Evolutionary conservation across 2,888 invertebrate genomes (phyloP), one percentile per base, ranked within the genome.

Genomic region (Chrysotoxum bicinctum): DNA sequence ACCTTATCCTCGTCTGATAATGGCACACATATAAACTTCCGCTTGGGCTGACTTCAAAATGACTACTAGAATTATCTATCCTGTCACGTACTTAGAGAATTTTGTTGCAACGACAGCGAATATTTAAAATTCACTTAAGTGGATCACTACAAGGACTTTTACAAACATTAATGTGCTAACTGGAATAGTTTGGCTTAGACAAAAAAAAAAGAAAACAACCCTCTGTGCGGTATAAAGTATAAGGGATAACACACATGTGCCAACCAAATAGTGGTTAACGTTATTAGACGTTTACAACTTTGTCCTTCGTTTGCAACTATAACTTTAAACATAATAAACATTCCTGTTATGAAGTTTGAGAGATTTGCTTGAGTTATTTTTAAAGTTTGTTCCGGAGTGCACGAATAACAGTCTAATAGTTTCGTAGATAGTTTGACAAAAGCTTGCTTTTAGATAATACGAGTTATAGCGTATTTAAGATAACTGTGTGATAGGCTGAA

Each of bases 241-340:
- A 62, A 62, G 43, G 19, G 40, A 26, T 30, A 62, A 62, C 62
- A 45, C 32, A 23, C 21, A 21, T 58, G 40, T 35, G 30, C 64
- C 64, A 64, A 72, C 62, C 56, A 72, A 73, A 69, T 12, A 26
- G 80, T 75, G 35, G 75, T 80, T 75, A 75, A 69, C 54, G 26
- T 69, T 69, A 75, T 75, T 80, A 75, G 69, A 64, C 70, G 56
- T 56, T 70, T 70, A 68, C 75, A 80, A 56, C 69, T 69, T 75
- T 64, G 43, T 40, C 45, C 45, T 37, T 76, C 10, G 56, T 64
- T 37, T 62, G 32, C n/a, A 14, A n/a, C 45, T 43, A 50, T 64
- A 81, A 81, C 54, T 81, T 81, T 81, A 62, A 75, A 76, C 75
- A 70, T 76, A 81, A 81, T 75, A 81, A 81, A 75, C 48, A 62